These are phyloP conservation scores for Ecliptopera silaceata DNA, from an alignment of 2,888 invertebrate species.

Conservation along the genomic window DNA sequence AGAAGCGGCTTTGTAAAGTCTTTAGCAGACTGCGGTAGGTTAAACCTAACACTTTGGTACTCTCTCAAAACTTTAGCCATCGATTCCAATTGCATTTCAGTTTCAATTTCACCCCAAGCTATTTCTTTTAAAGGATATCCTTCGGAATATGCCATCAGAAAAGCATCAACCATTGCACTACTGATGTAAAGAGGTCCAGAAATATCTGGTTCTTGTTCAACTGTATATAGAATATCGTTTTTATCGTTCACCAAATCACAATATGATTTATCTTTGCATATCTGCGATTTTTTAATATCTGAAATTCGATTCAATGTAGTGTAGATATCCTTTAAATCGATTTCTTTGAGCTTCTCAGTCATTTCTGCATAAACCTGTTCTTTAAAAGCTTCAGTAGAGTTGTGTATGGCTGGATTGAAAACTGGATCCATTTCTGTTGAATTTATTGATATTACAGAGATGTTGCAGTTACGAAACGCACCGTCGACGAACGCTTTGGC, in stretches of 20 bases:
- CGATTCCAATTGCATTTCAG: constrained; percentile 50
- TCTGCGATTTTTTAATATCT: constrained; percentile 52
- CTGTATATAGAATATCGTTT: constrained; percentile 44
- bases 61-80: constrained; percentile 50
- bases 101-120: constrained; percentile 62
- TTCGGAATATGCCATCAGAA: constrained; percentile 69
- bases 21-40: constrained; percentile 46
- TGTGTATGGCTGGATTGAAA: constrained; percentile 57
- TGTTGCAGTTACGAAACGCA: constrained; percentile 59
- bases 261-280: constrained; percentile 48
- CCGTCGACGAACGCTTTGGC: constrained; percentile 56
- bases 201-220: constrained; percentile 56
- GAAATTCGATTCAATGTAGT: constrained; percentile 53
- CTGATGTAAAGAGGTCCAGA: constrained; percentile 55
- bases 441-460: constrained; percentile 48
- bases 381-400: constrained; percentile 45
- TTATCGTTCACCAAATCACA: constrained; percentile 53
- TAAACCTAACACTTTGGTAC: constrained; percentile 61
- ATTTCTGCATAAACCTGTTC: constrained; percentile 48
- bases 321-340: constrained; percentile 48
- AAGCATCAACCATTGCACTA: constrained; percentile 56
- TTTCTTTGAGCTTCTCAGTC: constrained; percentile 46
- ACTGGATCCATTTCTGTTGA: constrained; percentile 49
- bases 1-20: constrained; percentile 55
- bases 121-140: constrained; percentile 53